Evolutionary conservation across 2,113 vertebrate genomes (phyloP).

Genomic region (Chloropsis cyanopogon): DNA sequence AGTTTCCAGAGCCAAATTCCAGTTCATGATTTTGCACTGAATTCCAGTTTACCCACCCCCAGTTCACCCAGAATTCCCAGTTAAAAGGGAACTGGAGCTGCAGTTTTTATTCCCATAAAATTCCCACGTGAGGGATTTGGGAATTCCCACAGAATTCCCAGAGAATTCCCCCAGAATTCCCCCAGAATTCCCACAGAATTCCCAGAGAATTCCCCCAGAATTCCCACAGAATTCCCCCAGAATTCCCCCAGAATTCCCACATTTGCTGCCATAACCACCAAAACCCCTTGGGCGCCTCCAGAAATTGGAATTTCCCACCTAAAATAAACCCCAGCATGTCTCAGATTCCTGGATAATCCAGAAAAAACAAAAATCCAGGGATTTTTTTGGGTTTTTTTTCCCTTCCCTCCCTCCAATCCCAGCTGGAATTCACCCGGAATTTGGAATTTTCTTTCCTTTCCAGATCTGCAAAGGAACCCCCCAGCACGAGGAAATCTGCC

Average conservation of each 20-base stretch:
- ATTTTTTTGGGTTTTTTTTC: fast-evolving
- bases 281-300: background rate
- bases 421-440: fast-evolving
- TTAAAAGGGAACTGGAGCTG: background rate
- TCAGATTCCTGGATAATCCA: fast-evolving
- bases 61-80: background rate
- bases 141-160: no score
- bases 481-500: slow-evolving; percentile 93
- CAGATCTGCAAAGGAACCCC: slow-evolving; percentile 94
- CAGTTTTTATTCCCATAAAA: background rate
- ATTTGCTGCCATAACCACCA: no score
- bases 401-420: fast-evolving
- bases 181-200: no score
- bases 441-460: background rate
- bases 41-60: background rate
- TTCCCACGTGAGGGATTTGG: background rate
- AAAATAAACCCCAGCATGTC: fast-evolving
- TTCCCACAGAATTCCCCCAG: no score
- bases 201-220: no score
- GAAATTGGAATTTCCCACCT: background rate
- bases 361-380: no score
- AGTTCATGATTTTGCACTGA: fast-evolving
- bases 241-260: no score
- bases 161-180: no score
- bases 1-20: background rate